Evolutionary conservation across 2,113 vertebrate genomes (phyloP).

Genomic region (Lamprotornis superbus): DNA sequence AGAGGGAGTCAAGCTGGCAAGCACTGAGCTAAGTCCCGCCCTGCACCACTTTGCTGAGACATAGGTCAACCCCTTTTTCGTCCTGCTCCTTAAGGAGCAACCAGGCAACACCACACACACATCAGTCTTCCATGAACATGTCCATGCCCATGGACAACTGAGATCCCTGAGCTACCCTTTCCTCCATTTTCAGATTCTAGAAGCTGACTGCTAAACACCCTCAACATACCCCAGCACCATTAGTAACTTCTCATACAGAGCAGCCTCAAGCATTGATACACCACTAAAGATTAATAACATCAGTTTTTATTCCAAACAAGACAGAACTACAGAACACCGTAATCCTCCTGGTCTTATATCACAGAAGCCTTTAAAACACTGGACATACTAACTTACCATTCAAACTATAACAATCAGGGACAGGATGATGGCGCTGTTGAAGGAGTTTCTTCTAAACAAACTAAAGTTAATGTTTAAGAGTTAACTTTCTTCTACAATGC

Average conservation of each 20-base stretch:
- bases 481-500: slow-evolving; percentile 21
- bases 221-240: background rate
- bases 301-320: slow-evolving; percentile 48
- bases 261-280: background rate
- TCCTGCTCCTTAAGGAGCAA: background rate
- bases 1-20: background rate
- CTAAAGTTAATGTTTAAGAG: slow-evolving; percentile 29
- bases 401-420: background rate
- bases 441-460: slow-evolving; percentile 29
- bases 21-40: rapidly evolving
- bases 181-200: background rate
- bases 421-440: background rate
- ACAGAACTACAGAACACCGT: background rate
- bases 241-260: background rate
- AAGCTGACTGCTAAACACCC: background rate
- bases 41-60: background rate
- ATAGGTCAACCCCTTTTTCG: background rate
- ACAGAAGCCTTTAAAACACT: slow-evolving; percentile 4
- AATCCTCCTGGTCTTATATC: background rate
- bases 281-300: background rate
- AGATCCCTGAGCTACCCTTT: background rate
- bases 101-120: background rate
- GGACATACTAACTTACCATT: background rate
- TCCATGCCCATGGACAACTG: background rate
- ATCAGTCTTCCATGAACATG: background rate